phyloP scores from a whole-genome alignment of 2,797 vertebrate species.

The Gambusia yucatana region DNA sequence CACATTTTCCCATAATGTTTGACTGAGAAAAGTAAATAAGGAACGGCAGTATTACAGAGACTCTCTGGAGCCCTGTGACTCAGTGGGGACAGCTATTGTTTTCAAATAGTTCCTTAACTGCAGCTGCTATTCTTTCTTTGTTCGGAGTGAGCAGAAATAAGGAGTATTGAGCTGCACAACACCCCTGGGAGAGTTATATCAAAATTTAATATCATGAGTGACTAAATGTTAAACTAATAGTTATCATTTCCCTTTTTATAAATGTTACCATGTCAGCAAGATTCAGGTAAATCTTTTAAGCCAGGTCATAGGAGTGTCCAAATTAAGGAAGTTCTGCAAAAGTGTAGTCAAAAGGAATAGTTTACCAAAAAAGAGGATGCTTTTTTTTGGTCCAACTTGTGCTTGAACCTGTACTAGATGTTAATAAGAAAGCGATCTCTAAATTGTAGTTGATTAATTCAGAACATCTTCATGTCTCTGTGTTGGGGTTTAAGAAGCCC shows the following conservation, averaged over 20 bases:
- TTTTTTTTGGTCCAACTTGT: conserved; percentile 1
- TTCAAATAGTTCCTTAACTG: conserved; percentile 4
- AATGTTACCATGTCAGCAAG: background rate
- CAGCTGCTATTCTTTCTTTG: background rate
- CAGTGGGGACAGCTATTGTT: conserved; percentile 8
- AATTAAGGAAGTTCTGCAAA: background rate
- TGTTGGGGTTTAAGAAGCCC: conserved; percentile 43
- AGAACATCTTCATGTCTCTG: conserved; percentile 43
- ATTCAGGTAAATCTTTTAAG: background rate
- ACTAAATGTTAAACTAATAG: background rate
- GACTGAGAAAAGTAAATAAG: conserved; percentile 3
- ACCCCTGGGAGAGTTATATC: background rate
- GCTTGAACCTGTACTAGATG: conserved; percentile 11
- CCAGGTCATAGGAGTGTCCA: background rate
- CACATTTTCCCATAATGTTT: conserved; percentile 6
- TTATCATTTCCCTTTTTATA: background rate
- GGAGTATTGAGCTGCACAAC: background rate
- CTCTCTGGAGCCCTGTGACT: background rate
- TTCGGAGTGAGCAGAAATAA: background rate
- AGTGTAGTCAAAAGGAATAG: background rate
- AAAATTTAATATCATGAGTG: background rate
- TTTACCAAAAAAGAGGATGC: background rate
- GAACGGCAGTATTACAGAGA: background rate
- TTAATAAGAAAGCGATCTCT: conserved; percentile 44
- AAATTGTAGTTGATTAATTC: conserved; percentile 47